Conservation (phyloP, 2,888 invertebrate species). For the Cerastoderma edule region DNA sequence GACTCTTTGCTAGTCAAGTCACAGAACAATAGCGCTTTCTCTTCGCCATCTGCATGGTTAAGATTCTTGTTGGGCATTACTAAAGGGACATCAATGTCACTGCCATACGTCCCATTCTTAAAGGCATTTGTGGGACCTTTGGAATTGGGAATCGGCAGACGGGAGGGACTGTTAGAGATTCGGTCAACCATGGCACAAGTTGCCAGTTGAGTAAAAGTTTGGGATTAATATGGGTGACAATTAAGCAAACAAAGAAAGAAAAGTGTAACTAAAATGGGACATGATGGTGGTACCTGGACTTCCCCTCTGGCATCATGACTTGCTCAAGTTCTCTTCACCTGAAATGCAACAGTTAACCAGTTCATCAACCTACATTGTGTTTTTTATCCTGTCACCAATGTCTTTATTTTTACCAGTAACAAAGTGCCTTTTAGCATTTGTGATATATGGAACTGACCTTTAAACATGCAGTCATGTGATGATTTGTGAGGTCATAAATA, state of each 20-base stretch:
- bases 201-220: constrained; percentile 6
- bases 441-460: too few relatives aligned
- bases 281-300: constrained; percentile 42
- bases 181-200: constrained; percentile 60
- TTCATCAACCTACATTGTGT: too few relatives aligned
- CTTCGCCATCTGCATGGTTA: constrained; percentile 14
- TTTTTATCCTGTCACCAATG: too few relatives aligned
- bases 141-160: constrained; percentile 72
- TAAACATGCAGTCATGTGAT: too few relatives aligned
- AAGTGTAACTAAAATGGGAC: constrained; percentile 25
- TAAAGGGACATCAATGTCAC: constrained; percentile 33
- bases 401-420: too few relatives aligned
- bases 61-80: constrained; percentile 10
- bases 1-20: constrained; percentile 26
- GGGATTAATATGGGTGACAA: constrained; percentile 29
- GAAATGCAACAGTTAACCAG: too few relatives aligned
- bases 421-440: too few relatives aligned
- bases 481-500: too few relatives aligned
- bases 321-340: constrained; percentile 5
- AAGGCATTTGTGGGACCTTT: constrained; percentile 37
- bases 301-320: constrained; percentile 49
- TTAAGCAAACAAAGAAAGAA: constrained; percentile 32
- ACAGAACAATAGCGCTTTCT: constrained; percentile 37
- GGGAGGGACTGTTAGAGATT: constrained; percentile 72
- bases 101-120: constrained; percentile 47